Evolutionary conservation across 2,113 vertebrate genomes (phyloP).

Genomic region (Phalacrocorax aristotelis): DNA sequence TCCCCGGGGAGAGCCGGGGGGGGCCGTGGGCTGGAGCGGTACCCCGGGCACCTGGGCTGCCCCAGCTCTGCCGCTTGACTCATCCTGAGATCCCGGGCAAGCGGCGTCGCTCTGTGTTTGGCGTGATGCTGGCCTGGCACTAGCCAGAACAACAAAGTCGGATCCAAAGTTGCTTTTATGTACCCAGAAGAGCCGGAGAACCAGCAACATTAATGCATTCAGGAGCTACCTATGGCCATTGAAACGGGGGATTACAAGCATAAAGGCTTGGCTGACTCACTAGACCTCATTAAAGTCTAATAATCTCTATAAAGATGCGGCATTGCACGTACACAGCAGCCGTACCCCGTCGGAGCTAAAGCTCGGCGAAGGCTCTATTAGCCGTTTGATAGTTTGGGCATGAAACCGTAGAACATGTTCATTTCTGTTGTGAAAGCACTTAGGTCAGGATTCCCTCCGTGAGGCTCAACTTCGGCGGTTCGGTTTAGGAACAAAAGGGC

Average conservation of each 20-base stretch:
- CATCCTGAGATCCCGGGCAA: background rate
- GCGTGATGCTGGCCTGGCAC: background rate
- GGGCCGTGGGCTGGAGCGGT: background rate
- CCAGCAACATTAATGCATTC: background rate
- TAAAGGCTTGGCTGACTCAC: background rate
- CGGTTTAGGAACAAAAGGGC: background rate
- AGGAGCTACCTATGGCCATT: background rate
- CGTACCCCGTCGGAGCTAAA: background rate
- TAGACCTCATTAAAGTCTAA: background rate
- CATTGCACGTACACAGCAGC: background rate
- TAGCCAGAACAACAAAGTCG: accelerated
- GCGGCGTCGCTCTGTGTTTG: accelerated
- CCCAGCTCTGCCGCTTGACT: background rate
- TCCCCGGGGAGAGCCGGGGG: too few relatives aligned
- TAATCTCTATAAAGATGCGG: background rate
- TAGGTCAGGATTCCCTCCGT: background rate
- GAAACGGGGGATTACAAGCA: background rate
- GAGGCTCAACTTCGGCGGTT: background rate
- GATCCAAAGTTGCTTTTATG: background rate
- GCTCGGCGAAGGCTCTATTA: background rate
- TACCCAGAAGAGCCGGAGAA: background rate
- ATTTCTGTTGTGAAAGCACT: background rate
- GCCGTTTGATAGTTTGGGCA: background rate
- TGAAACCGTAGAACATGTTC: background rate
- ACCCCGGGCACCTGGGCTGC: accelerated